Evolutionary conservation across 1,140 invertebrate species (phyloP), one percentile per base, ranked within the genome.

Genomic region (Psix sp.): DNA sequence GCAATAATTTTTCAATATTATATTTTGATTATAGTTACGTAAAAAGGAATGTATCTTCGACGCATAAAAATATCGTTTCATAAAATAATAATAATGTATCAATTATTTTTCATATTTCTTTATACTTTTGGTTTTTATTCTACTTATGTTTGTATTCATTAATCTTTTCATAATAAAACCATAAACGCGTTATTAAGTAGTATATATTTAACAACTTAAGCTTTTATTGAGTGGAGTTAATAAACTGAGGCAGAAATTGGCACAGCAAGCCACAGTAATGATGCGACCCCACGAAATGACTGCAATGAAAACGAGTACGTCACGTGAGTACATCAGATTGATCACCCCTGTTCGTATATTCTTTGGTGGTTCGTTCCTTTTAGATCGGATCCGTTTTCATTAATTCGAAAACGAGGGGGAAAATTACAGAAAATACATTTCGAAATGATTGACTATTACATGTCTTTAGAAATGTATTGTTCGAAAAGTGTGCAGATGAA

Each of bases 231-330:
- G 68, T 48, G 15, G 33, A 70, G 68, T 77, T 79, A 80, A 81
- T 81, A 62, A 80, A 81, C 78, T 71, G 75, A 40, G 63, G 57
- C 39, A 79, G 72, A 45, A 79, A 82, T 79, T 81, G 78, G 77
- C 76, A 73, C 73, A 76, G 39, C 57, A 52, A 71, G 45, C 60
- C 59, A 66, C 63, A 75, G 60, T 78, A 62, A 67, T 65, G 63
- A 36, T 38, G 45, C 56, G 56, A 60, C 33, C 49, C 42, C 42
- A 42, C 62, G 74, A 76, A 80, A 76, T 73, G 76, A 77, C 57
- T 74, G 76, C 15, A 77, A 77, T 79, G 79, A 77, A 79, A 77
- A 56, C 65, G 48, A 67, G 59, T 18, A 60, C 65, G 65, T 78
- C 46, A 60, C 46, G 45, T 17, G 40, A 39, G 36, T 48, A 42